Conservation (phyloP, 2,113 vertebrate genomes). For the Gnathochromis pfefferi region DNA sequence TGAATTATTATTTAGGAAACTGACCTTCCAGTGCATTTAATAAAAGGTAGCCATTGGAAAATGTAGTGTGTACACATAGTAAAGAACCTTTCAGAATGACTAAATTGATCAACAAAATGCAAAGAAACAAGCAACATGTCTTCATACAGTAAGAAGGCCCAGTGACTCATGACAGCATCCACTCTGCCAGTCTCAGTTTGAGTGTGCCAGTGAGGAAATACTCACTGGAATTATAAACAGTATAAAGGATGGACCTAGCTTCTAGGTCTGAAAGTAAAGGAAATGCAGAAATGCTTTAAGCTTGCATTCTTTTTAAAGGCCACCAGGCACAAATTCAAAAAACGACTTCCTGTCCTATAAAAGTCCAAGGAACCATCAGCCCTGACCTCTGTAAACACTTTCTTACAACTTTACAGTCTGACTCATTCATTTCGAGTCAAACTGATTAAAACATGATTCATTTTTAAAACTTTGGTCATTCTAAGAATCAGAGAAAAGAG, state of each 20-base stretch:
- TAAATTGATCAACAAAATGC: not conserved
- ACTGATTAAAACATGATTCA: not conserved
- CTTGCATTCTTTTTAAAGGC: not conserved
- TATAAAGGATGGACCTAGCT: not conserved
- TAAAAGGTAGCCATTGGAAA: not conserved
- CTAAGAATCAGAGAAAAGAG: not conserved
- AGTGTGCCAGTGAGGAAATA: not conserved
- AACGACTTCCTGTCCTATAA: not conserved
- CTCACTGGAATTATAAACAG: not conserved
- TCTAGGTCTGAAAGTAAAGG: not conserved
- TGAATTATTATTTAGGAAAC: not conserved
- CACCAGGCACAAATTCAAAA: not conserved
- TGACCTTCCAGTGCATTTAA: not conserved
- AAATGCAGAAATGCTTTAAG: not conserved
- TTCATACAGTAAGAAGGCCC: not conserved
- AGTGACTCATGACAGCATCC: not conserved
- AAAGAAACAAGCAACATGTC: not conserved
- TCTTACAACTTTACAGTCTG: not conserved
- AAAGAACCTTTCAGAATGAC: not conserved
- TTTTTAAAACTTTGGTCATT: not conserved
- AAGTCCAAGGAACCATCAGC: not conserved
- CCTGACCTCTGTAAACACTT: not conserved
- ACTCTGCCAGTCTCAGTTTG: not conserved
- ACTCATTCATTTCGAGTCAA: not conserved
- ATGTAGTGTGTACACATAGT: not conserved